A percentile compares a stretch with the other conserved stretches of the same genome.
Evolutionary conservation across 2,888 invertebrate genomes (phyloP).

Genomic region (Mythimna lalbum): DNA sequence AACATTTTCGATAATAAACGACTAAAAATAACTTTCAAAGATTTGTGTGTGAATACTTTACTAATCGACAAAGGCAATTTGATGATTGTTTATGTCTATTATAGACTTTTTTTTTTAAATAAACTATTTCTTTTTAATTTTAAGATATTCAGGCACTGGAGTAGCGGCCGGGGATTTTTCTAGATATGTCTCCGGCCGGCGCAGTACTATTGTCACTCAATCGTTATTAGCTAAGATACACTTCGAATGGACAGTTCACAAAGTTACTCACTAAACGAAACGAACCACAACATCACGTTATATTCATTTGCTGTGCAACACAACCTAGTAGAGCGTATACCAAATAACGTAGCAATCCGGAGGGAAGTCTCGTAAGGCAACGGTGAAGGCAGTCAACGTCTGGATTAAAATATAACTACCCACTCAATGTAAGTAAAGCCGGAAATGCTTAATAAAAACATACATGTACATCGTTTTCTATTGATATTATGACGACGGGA

Average conservation of each 20-base stretch:
- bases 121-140: slow-evolving; percentile 64
- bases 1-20: slow-evolving; percentile 67
- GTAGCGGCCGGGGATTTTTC: slow-evolving; percentile 63
- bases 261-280: slow-evolving; percentile 64
- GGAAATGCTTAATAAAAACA: slow-evolving; percentile 35
- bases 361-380: slow-evolving; percentile 79
- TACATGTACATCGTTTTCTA: slow-evolving; percentile 40
- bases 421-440: slow-evolving; percentile 40
- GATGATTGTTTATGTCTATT: slow-evolving; percentile 65
- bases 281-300: slow-evolving; percentile 74
- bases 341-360: slow-evolving; percentile 71
- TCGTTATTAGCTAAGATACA: slow-evolving; percentile 60
- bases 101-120: slow-evolving; percentile 64
- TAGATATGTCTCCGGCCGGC: slow-evolving; percentile 45
- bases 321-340: slow-evolving; percentile 75
- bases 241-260: slow-evolving; percentile 49
- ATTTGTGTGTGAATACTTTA: slow-evolving; percentile 67
- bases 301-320: slow-evolving; percentile 77
- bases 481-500: slow-evolving; percentile 27
- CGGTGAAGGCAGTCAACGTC: slow-evolving; percentile 77
- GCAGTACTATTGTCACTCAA: slow-evolving; percentile 65
- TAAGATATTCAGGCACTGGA: slow-evolving; percentile 76
- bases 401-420: slow-evolving; percentile 50
- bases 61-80: slow-evolving; percentile 72
- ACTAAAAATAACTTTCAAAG: slow-evolving; percentile 65